These are phyloP conservation scores for Oegoconia quadripuncta DNA, from an alignment of 2,888 invertebrate species.

Conservation along the genomic window DNA sequence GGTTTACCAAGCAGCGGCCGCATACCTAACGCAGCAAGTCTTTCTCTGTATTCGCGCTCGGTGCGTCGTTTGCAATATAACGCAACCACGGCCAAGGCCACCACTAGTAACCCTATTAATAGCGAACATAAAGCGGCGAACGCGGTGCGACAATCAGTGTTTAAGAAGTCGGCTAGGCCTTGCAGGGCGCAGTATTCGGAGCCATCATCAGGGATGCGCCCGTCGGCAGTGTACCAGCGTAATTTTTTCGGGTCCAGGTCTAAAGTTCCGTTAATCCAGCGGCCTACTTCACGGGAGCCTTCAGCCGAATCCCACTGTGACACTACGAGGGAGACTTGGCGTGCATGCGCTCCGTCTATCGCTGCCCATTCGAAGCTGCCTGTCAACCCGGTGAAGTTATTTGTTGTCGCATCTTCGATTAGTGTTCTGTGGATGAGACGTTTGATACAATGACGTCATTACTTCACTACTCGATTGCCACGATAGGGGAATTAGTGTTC, in stretches of 20 bases:
- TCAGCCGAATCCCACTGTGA: slow-evolving; percentile 81
- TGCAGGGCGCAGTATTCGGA: slow-evolving; percentile 83
- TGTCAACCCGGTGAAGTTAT: slow-evolving; percentile 45
- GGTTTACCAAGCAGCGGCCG: slow-evolving; percentile 45
- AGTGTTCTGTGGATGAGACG: slow-evolving; percentile 31
- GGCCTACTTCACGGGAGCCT: slow-evolving; percentile 78
- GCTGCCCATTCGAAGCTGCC: slow-evolving; percentile 60
- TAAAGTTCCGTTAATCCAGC: slow-evolving; percentile 89
- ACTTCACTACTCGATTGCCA: too few relatives aligned
- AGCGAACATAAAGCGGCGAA: slow-evolving; percentile 65
- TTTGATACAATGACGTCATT: neutral
- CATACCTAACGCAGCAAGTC: slow-evolving; percentile 51
- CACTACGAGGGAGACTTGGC: slow-evolving; percentile 41
- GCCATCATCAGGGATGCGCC: slow-evolving; percentile 84
- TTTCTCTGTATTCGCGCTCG: slow-evolving; percentile 48
- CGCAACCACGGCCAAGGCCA: slow-evolving; percentile 40
- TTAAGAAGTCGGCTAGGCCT: slow-evolving; percentile 82
- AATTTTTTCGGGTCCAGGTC: slow-evolving; percentile 82
- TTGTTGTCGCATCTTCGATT: slow-evolving; percentile 33
- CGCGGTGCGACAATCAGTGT: slow-evolving; percentile 86
- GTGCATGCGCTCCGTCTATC: slow-evolving; percentile 18
- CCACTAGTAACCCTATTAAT: slow-evolving; percentile 34
- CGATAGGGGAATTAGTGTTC: too few relatives aligned
- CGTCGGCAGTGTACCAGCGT: slow-evolving; percentile 82
- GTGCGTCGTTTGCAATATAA: slow-evolving; percentile 50